Percentiles rank a stretch among this genome's conserved stretches.
Conservation (phyloP, 1,140 invertebrate genomes). For the Drosophila parvula region DNA sequence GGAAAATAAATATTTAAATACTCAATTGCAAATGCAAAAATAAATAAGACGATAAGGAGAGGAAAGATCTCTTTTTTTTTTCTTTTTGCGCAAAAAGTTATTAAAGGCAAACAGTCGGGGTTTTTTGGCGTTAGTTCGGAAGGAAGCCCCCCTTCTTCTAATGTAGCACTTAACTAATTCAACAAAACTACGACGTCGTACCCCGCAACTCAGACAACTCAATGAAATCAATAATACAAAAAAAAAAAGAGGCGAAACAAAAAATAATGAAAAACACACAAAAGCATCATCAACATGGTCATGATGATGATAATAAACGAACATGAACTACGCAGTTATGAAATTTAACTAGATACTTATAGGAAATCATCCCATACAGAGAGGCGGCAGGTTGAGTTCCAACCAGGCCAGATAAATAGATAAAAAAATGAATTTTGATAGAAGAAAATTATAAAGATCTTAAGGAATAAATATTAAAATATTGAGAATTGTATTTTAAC, state of each 20-base stretch:
- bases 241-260: conserved; percentile 29
- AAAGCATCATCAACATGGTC: conserved; percentile 55
- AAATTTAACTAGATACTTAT: conserved; percentile 62
- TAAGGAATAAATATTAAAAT: too few species aligned
- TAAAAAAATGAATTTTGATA: neutral
- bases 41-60: conserved; percentile 32
- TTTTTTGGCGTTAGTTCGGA: conserved; percentile 14
- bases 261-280: conserved; percentile 64
- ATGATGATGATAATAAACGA: conserved; percentile 48
- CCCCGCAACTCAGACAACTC: conserved; percentile 43
- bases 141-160: conserved; percentile 44
- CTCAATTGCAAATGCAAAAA: conserved; percentile 51
- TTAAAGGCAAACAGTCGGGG: conserved; percentile 25
- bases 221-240: conserved; percentile 70
- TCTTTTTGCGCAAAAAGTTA: conserved; percentile 38
- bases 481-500: too few species aligned
- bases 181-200: conserved; percentile 72
- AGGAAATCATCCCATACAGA: conserved; percentile 18
- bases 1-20: conserved; percentile 69
- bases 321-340: conserved; percentile 72
- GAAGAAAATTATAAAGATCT: neutral
- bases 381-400: conserved; percentile 7
- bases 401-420: conserved; percentile 1
- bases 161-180: conserved; percentile 78
- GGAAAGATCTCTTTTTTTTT: neutral